phyloP scores from a whole-genome alignment of 1,140 invertebrate genomes.

The Gyrodactylus bullatarudis region DNA sequence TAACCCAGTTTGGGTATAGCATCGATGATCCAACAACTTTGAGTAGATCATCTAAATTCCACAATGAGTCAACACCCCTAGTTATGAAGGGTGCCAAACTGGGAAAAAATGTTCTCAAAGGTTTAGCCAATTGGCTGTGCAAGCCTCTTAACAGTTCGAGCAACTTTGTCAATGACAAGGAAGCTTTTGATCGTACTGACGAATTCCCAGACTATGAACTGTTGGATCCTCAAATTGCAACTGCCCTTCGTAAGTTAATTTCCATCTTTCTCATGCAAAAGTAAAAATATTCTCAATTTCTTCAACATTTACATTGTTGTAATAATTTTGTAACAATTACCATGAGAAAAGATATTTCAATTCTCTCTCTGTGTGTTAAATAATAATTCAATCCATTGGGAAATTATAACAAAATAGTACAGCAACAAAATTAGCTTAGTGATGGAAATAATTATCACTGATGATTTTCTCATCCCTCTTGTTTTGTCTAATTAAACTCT shows the following conservation, averaged over 20 bases:
- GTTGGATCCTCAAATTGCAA: background rate
- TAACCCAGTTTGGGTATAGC: background rate
- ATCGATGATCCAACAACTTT: background rate
- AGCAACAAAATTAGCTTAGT: too few relatives aligned
- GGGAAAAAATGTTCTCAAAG: background rate
- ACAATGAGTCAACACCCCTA: background rate
- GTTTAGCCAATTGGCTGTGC: background rate
- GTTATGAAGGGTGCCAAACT: background rate
- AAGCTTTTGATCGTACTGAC: background rate
- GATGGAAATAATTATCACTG: too few relatives aligned
- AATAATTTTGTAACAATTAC: too few relatives aligned
- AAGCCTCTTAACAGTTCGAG: background rate
- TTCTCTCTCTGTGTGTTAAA: too few relatives aligned
- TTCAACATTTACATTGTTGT: too few relatives aligned
- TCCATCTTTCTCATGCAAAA: background rate
- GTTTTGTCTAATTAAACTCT: too few relatives aligned
- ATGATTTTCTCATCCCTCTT: too few relatives aligned
- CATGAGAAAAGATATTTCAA: too few relatives aligned
- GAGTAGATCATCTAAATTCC: background rate
- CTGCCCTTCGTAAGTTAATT: background rate
- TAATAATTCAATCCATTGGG: too few relatives aligned
- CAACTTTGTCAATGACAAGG: background rate
- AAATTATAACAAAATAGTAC: too few relatives aligned
- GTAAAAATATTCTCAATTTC: background rate
- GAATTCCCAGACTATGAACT: background rate